Conservation (phyloP, 2,113 vertebrate species). For the Elgaria multicarinata region DNA sequence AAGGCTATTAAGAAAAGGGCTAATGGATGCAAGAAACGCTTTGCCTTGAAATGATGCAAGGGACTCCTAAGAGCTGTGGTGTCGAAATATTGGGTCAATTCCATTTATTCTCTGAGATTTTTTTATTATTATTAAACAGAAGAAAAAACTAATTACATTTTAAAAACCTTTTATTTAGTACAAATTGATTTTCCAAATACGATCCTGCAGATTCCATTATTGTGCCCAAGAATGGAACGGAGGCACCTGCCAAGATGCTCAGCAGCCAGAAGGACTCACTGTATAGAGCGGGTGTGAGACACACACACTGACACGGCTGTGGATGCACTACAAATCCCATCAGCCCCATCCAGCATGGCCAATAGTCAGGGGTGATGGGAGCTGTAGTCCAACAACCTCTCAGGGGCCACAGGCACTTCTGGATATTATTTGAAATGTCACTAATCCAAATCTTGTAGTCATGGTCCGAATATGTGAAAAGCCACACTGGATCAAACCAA, state of each 20-base stretch:
- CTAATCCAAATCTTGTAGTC: fast-evolving
- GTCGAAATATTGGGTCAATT: not conserved
- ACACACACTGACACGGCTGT: too few relatives aligned
- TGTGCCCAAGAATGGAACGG: not conserved
- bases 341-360: not conserved
- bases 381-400: not conserved
- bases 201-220: not conserved
- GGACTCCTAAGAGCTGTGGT: not conserved
- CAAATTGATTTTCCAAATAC: conserved; percentile 8
- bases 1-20: conserved; percentile 5
- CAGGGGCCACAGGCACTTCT: not conserved
- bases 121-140: not conserved
- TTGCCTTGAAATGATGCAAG: not conserved
- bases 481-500: not conserved
- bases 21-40: conserved; percentile 6
- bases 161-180: not conserved
- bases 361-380: not conserved
- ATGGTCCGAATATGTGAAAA: not conserved
- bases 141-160: not conserved
- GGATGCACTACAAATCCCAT: not conserved
- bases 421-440: not conserved
- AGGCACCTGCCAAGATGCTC: not conserved
- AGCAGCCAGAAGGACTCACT: not conserved
- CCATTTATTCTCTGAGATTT: not conserved
- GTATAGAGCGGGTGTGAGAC: not conserved